These are phyloP conservation scores for Aphodius sticticus DNA, from an alignment of 2,888 invertebrate species.

Conservation along the genomic window DNA sequence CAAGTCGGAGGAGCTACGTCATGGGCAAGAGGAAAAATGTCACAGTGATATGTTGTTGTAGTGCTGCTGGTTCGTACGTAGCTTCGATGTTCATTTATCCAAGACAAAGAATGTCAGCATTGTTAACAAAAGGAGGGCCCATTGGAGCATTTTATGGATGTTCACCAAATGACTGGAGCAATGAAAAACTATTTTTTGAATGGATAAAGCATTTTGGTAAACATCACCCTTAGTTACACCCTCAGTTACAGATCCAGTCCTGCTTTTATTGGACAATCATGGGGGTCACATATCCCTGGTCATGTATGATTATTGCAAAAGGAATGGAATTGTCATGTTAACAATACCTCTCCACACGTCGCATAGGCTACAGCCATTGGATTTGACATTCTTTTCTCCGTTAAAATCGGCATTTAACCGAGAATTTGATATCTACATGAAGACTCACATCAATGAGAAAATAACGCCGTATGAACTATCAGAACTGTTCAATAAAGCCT, in stretches of 20 bases:
- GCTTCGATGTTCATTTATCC: slow-evolving; percentile 20
- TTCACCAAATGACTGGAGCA: slow-evolving; percentile 50
- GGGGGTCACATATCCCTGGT: slow-evolving; percentile 44
- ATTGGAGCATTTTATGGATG: slow-evolving; percentile 47
- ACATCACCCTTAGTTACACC: slow-evolving; percentile 30
- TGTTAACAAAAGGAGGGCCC: slow-evolving; percentile 49
- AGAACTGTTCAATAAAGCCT: slow-evolving; percentile 12
- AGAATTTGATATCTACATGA: slow-evolving; percentile 29
- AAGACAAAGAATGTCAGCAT: slow-evolving; percentile 43
- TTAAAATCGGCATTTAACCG: slow-evolving; percentile 27
- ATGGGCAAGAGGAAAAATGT: slow-evolving; percentile 8
- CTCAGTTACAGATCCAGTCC: slow-evolving; percentile 39
- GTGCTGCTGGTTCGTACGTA: slow-evolving; percentile 15
- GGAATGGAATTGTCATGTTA: slow-evolving; percentile 39
- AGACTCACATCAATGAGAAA: slow-evolving; percentile 5
- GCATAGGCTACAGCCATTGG: slow-evolving; percentile 43
- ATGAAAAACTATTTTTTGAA: slow-evolving; percentile 41
- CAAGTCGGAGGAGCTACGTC: slow-evolving; percentile 12
- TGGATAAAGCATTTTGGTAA: slow-evolving; percentile 35
- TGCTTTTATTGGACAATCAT: slow-evolving; percentile 48
- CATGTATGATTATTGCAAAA: slow-evolving; percentile 31
- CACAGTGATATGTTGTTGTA: slow-evolving; percentile 6
- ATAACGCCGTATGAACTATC: slow-evolving; percentile 30
- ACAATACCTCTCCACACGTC: slow-evolving; percentile 44
- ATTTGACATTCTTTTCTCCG: slow-evolving; percentile 34